Percentiles rank a stretch among this genome's conserved stretches.
phyloP scores from a whole-genome alignment of 2,113 vertebrate genomes.

The Terrapene triunguis region DNA sequence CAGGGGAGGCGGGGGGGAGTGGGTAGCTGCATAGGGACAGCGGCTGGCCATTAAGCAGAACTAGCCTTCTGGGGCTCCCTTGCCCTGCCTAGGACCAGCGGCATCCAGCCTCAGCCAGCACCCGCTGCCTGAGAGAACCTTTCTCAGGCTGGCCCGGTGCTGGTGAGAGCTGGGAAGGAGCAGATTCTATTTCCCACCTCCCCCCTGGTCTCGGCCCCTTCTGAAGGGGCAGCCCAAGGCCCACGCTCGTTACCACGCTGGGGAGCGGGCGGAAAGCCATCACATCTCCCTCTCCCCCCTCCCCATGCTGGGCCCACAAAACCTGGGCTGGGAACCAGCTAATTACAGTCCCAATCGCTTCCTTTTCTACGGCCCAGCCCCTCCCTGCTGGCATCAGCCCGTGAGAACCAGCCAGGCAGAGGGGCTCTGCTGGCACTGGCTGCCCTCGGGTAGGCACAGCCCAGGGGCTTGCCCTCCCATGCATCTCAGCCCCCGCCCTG shows the following conservation, averaged over 20 bases:
- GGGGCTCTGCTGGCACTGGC: no score
- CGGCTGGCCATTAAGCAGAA: no score
- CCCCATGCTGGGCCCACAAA: neutral
- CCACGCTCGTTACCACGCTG: accelerated
- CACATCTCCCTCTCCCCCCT: no score
- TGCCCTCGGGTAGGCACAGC: no score
- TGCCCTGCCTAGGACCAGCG: no score
- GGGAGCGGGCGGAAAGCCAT: neutral
- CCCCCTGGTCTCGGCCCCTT: no score
- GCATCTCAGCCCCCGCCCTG: neutral
- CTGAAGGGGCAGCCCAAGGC: neutral
- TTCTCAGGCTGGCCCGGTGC: accelerated
- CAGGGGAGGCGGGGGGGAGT: no score
- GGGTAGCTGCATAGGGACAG: neutral
- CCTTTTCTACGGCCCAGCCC: no score
- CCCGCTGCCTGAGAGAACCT: neutral
- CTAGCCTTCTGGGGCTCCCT: no score
- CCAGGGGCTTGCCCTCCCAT: neutral
- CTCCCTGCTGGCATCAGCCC: neutral
- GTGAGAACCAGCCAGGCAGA: neutral
- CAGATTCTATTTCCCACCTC: neutral
- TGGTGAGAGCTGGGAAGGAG: no score
- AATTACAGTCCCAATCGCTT: no score
- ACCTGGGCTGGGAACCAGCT: neutral
- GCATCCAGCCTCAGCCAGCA: no score